phyloP scores from a whole-genome alignment of 30 jellyfish, hydroid and myxozoan genomes.

The Cassiopea xamachana region DNA sequence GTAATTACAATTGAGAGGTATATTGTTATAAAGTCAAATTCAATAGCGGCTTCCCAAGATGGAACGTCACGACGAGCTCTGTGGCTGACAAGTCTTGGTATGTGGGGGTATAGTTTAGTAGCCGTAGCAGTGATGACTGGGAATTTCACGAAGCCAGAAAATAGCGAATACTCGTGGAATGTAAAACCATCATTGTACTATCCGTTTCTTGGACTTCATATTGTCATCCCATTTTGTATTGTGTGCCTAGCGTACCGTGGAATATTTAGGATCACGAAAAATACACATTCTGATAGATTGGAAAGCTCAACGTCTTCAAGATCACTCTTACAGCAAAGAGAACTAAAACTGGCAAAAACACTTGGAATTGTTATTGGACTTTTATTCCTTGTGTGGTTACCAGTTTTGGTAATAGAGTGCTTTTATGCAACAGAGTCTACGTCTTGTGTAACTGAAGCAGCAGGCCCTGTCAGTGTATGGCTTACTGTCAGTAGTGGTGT shows the following conservation, averaged over 20 bases:
- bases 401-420: constrained; percentile 75
- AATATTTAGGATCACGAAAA: constrained; percentile 39
- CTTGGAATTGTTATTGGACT: constrained; percentile 70
- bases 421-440: constrained; percentile 68
- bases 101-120: constrained; percentile 61
- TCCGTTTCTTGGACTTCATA: constrained; percentile 76
- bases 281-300: not conserved
- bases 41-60: constrained; percentile 15
- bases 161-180: constrained; percentile 65
- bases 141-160: constrained; percentile 28
- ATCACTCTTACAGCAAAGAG: constrained; percentile 26
- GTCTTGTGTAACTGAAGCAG: constrained; percentile 65
- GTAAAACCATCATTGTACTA: constrained; percentile 48
- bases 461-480: constrained; percentile 89
- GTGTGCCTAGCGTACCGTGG: constrained; percentile 32
- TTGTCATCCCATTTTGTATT: constrained; percentile 49
- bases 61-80: constrained; percentile 4
- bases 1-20: constrained; percentile 79
- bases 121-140: constrained; percentile 67
- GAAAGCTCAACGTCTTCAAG: constrained; percentile 8
- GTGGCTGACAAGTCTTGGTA: not conserved
- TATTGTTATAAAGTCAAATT: constrained; percentile 35
- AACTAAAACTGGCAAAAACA: constrained; percentile 70
- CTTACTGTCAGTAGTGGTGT: constrained; percentile 64
- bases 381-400: constrained; percentile 78